These are phyloP conservation scores for Xiphydria camelus DNA, from an alignment of 2,888 invertebrate genomes.

Conservation along the genomic window DNA sequence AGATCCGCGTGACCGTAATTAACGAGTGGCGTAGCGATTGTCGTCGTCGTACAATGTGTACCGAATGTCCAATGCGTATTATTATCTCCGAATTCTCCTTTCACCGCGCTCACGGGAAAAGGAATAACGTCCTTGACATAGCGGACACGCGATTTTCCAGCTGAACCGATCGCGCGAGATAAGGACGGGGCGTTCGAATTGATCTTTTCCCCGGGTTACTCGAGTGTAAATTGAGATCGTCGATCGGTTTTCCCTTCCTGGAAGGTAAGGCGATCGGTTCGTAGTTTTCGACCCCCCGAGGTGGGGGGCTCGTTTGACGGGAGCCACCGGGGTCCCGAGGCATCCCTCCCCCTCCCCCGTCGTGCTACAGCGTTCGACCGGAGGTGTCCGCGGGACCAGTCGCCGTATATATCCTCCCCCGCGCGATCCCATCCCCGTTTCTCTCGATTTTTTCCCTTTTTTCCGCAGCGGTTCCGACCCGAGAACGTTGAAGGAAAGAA, in stretches of 20 bases:
- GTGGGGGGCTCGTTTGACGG: slow-evolving; percentile 18
- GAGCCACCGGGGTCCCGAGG: slow-evolving; percentile 19
- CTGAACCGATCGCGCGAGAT: no score
- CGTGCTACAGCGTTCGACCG: slow-evolving; percentile 25
- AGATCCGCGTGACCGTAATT: no score
- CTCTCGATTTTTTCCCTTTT: slow-evolving; percentile 4
- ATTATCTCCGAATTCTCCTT: no score
- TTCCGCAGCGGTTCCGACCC: neutral
- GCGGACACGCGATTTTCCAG: no score
- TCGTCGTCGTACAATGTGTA: no score
- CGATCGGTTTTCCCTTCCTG: neutral
- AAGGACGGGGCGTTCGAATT: no score
- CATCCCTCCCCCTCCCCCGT: slow-evolving; percentile 19
- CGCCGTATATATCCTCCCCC: neutral
- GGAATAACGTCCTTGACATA: no score
- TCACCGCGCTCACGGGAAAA: no score
- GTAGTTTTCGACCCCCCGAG: slow-evolving; percentile 22
- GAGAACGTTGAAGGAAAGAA: no score
- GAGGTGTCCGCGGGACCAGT: slow-evolving; percentile 25
- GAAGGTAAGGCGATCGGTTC: neutral
- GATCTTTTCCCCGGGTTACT: no score
- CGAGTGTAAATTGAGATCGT: neutral
- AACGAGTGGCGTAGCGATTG: no score
- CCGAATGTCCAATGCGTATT: no score
- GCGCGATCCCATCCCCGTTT: neutral